These are phyloP conservation scores for Channa maculata DNA, from an alignment of 2,113 vertebrate genomes.

Conservation along the genomic window DNA sequence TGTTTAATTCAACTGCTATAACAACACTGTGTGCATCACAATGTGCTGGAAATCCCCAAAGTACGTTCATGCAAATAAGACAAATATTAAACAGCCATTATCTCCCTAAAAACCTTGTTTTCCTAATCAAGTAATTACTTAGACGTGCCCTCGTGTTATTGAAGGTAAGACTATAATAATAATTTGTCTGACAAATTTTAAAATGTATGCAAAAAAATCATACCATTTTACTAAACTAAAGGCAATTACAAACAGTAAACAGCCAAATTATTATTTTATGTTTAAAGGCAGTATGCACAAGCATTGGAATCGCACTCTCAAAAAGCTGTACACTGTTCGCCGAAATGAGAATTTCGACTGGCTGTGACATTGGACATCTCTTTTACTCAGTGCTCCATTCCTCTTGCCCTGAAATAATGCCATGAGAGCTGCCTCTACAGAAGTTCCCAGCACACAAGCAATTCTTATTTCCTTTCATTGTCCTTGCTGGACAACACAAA, in stretches of 20 bases:
- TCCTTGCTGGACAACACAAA: slow-evolving; percentile 74
- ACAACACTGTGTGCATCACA: not conserved
- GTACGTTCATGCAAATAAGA: not conserved
- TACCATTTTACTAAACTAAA: too few relatives aligned
- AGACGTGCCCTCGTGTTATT: not conserved
- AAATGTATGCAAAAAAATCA: too few relatives aligned
- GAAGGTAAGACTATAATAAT: not conserved
- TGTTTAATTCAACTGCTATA: slow-evolving; percentile 1
- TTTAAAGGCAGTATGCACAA: not conserved
- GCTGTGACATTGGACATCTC: slow-evolving; percentile 61
- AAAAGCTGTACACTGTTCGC: slow-evolving; percentile 29
- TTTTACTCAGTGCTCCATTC: slow-evolving; percentile 49
- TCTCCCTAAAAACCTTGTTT: not conserved
- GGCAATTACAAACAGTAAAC: too few relatives aligned
- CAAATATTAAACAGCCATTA: not conserved
- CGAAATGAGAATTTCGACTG: slow-evolving; percentile 60
- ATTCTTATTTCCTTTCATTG: slow-evolving; percentile 78
- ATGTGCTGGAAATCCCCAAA: slow-evolving; percentile 2
- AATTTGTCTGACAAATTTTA: too few relatives aligned
- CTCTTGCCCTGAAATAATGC: slow-evolving; percentile 61
- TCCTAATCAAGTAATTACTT: not conserved
- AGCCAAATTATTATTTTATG: too few relatives aligned
- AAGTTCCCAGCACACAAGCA: slow-evolving; percentile 63
- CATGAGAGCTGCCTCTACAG: slow-evolving; percentile 61
- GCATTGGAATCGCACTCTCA: slow-evolving; percentile 40